These are phyloP conservation scores for Drosophila neonasuta DNA, from an alignment of 2,888 invertebrate species.

Conservation along the genomic window DNA sequence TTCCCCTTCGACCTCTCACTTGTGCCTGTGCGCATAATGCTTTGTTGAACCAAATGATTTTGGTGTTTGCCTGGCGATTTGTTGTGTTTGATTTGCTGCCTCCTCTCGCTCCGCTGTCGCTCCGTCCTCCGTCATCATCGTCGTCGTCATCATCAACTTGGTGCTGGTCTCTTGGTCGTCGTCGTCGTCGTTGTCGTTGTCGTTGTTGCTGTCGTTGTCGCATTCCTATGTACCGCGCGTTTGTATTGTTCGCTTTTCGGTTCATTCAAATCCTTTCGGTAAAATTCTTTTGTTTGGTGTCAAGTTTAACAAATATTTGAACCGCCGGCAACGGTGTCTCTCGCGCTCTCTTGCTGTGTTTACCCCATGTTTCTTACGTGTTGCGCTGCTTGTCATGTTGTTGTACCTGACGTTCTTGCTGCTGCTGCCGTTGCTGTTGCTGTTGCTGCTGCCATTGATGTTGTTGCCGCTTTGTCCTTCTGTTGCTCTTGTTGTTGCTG, in stretches of 20 bases:
- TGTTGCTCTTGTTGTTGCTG: slow-evolving; percentile 3
- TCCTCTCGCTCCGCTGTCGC: slow-evolving; percentile 20
- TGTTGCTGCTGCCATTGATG: slow-evolving; percentile 14
- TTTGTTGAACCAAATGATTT: slow-evolving; percentile 68
- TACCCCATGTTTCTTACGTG: slow-evolving; percentile 64
- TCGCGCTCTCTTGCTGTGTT: slow-evolving; percentile 42
- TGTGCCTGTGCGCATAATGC: slow-evolving; percentile 17
- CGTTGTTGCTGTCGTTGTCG: slow-evolving; percentile 24
- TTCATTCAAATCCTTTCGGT: slow-evolving; percentile 77
- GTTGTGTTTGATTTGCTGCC: slow-evolving; percentile 76
- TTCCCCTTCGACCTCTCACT: neutral
- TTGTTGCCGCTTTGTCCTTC: slow-evolving; percentile 10
- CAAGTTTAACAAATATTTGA: slow-evolving; percentile 80
- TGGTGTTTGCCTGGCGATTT: slow-evolving; percentile 69
- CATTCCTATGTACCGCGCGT: slow-evolving; percentile 68
- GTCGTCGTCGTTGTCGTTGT: slow-evolving; percentile 18
- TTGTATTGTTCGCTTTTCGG: slow-evolving; percentile 72
- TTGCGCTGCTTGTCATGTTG: slow-evolving; percentile 58
- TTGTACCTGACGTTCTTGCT: slow-evolving; percentile 34
- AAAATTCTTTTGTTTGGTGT: slow-evolving; percentile 81
- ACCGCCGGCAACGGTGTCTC: slow-evolving; percentile 60
- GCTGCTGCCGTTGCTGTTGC: slow-evolving; percentile 6
- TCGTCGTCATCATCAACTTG: slow-evolving; percentile 36
- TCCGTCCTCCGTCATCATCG: slow-evolving; percentile 46
- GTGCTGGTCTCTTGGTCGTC: slow-evolving; percentile 22